These are phyloP conservation scores for Cacoxenus indagator DNA, from an alignment of 2,888 invertebrate species.

Conservation along the genomic window DNA sequence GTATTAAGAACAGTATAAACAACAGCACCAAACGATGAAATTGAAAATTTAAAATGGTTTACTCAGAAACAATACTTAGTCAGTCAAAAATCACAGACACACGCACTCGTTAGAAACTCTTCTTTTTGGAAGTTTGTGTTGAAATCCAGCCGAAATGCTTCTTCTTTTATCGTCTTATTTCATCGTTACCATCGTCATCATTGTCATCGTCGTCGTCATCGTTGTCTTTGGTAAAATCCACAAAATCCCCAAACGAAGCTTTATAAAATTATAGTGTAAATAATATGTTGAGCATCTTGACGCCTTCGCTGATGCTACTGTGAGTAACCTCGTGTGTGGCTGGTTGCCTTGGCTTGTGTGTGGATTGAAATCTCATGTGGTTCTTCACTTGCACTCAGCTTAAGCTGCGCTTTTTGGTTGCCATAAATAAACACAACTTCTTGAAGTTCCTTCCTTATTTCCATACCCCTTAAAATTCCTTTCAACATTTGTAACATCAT, in stretches of 20 bases:
- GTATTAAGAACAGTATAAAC: conserved; percentile 51
- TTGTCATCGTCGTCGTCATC: no score
- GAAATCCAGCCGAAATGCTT: not conserved
- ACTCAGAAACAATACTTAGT: not conserved
- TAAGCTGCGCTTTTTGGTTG: no score
- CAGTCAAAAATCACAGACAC: no score
- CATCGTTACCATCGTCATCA: not conserved
- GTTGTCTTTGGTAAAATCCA: conserved; percentile 1
- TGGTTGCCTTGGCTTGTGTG: not conserved
- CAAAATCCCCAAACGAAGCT: conserved; percentile 1
- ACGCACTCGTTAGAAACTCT: no score
- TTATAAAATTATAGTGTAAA: conserved; percentile 10
- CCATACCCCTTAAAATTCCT: no score
- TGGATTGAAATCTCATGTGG: no score
- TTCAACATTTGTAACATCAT: no score
- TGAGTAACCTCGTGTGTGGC: not conserved
- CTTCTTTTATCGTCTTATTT: not conserved
- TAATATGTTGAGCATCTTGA: conserved; percentile 14
- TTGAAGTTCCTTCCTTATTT: no score
- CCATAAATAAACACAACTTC: no score
- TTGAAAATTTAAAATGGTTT: conserved; percentile 54
- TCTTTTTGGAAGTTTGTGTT: not conserved
- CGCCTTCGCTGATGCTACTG: not conserved
- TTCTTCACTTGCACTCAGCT: no score
- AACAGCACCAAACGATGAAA: conserved; percentile 51